Percentiles rank a stretch among this genome's conserved stretches.
phyloP scores from a whole-genome alignment of 2,113 vertebrate genomes.

The Empidonax traillii region DNA sequence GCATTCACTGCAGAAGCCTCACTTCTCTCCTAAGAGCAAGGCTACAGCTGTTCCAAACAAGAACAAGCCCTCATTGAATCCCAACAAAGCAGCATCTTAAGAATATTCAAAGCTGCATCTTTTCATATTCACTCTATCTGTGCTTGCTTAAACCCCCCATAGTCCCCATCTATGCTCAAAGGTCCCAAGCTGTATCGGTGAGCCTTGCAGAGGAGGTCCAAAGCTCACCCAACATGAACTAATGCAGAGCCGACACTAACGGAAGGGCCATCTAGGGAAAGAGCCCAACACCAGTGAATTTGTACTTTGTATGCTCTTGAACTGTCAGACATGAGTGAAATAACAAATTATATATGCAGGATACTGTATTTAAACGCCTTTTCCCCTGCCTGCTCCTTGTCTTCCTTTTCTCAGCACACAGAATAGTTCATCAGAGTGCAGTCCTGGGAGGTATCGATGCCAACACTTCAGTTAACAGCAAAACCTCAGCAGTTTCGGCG shows the following conservation, averaged over 20 bases:
- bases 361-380: background rate
- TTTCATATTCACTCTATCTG: background rate
- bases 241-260: background rate
- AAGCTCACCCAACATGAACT: background rate
- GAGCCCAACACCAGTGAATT: background rate
- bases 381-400: background rate
- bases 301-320: background rate
- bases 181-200: background rate
- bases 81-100: background rate
- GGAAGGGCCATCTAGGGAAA: background rate
- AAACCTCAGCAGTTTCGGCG: background rate
- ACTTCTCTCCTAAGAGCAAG: background rate
- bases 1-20: background rate
- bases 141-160: background rate
- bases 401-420: background rate
- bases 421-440: background rate
- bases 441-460: background rate
- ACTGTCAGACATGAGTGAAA: background rate
- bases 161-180: background rate
- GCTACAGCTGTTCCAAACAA: background rate
- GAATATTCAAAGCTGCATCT: background rate
- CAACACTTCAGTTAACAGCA: background rate
- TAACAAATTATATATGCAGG: background rate
- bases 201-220: background rate
- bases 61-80: background rate